These are phyloP conservation scores for Remorina albescens DNA, from an alignment of 2,797 vertebrate species.

Conservation along the genomic window DNA sequence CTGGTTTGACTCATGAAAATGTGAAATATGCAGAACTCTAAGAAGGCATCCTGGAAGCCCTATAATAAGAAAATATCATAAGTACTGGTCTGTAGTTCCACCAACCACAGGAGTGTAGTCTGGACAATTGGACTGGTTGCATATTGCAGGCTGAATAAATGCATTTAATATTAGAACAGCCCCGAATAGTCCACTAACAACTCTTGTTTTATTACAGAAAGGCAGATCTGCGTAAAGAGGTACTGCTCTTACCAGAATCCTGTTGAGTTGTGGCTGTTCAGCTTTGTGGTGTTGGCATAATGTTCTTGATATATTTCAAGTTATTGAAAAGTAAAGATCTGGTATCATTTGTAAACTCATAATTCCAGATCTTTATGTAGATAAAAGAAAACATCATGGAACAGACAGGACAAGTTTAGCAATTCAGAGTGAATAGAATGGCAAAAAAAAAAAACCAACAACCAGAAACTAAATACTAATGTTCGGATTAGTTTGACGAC, in stretches of 20 bases:
- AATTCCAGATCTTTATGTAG: no score
- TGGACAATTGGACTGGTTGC: constrained; percentile 34
- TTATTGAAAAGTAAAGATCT: neutral
- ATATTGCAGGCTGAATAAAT: constrained; percentile 43
- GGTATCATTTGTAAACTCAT: no score
- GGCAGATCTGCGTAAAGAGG: constrained; percentile 9
- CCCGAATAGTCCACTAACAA: constrained; percentile 19
- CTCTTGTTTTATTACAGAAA: constrained; percentile 10
- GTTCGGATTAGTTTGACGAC: neutral
- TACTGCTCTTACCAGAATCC: constrained; percentile 8
- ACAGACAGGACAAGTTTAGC: neutral
- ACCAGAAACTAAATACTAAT: neutral
- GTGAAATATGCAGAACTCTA: constrained; percentile 31
- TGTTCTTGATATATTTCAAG: neutral
- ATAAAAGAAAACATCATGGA: neutral
- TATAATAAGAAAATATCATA: constrained; percentile 48
- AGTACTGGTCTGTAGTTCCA: constrained; percentile 34
- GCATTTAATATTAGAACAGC: constrained; percentile 46
- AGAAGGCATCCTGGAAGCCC: constrained; percentile 14
- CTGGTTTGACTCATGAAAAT: constrained; percentile 42
- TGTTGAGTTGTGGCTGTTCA: constrained; percentile 16
- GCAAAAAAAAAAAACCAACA: no score
- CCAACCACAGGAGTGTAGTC: constrained; percentile 54
- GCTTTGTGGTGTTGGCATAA: neutral
- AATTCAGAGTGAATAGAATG: neutral